These are phyloP conservation scores for Uria lomvia DNA, from an alignment of 2,113 vertebrate species.

Conservation along the genomic window DNA sequence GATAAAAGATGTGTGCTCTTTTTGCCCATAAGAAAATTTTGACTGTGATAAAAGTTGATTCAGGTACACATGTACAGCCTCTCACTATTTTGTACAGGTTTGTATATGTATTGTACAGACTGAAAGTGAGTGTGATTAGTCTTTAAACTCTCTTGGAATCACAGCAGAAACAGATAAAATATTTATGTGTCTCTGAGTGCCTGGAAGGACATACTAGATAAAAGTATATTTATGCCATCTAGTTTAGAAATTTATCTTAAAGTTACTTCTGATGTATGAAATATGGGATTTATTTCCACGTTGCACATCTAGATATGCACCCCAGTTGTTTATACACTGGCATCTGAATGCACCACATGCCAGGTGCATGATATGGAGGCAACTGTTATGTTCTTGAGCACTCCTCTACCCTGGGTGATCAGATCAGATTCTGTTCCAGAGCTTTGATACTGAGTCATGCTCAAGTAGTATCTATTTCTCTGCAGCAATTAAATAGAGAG, in stretches of 20 bases:
- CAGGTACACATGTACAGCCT: not conserved
- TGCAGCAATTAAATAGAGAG: not conserved
- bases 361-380: not conserved
- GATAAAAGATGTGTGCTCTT: not conserved
- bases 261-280: not conserved
- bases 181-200: not conserved
- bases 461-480: not conserved
- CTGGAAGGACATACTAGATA: not conserved
- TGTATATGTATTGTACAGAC: not conserved
- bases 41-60: not conserved
- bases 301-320: not conserved
- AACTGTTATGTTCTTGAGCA: not conserved
- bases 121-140: not conserved
- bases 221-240: not conserved
- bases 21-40: not conserved
- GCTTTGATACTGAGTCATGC: not conserved
- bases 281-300: not conserved
- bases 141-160: not conserved
- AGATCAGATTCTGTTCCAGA: not conserved
- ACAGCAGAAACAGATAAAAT: not conserved
- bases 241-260: not conserved
- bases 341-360: not conserved
- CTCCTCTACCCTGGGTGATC: not conserved
- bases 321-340: not conserved
- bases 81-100: not conserved